Conservation (phyloP, 2,797 vertebrate species). For the Myoxocephalus aenaeus region DNA sequence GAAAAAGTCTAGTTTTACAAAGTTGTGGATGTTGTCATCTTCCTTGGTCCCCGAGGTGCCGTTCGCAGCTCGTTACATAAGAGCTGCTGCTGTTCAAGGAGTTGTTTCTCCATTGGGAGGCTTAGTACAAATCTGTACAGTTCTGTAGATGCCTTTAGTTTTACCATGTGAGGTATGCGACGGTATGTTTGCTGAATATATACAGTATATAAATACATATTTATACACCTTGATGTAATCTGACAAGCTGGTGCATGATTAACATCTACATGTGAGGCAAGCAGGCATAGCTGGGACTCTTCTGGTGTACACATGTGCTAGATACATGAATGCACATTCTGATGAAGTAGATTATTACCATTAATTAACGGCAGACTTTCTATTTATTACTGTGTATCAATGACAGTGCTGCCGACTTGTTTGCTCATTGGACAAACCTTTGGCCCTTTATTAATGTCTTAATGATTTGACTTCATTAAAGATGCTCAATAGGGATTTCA, state of each 20-base stretch:
- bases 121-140: constrained; percentile 27
- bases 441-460: neutral
- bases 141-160: constrained; percentile 5
- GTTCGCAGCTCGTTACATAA: constrained; percentile 66
- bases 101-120: constrained; percentile 24
- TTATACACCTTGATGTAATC: constrained; percentile 9
- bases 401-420: neutral
- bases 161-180: constrained; percentile 6
- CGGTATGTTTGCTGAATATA: neutral
- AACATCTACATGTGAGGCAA: constrained; percentile 14
- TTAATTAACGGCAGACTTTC: neutral
- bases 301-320: neutral
- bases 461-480: neutral
- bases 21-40: constrained; percentile 52
- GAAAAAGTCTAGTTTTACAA: constrained; percentile 50
- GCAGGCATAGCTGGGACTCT: neutral
- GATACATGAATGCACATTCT: neutral
- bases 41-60: constrained; percentile 52
- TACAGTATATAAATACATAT: neutral
- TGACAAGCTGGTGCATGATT: constrained; percentile 38
- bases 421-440: neutral
- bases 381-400: too few species aligned
- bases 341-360: neutral
- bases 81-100: constrained; percentile 47
- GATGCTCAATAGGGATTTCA: neutral